Evolutionary conservation across 2,888 invertebrate genomes (phyloP).

Genomic region (Agonopterix alstromeriana): DNA sequence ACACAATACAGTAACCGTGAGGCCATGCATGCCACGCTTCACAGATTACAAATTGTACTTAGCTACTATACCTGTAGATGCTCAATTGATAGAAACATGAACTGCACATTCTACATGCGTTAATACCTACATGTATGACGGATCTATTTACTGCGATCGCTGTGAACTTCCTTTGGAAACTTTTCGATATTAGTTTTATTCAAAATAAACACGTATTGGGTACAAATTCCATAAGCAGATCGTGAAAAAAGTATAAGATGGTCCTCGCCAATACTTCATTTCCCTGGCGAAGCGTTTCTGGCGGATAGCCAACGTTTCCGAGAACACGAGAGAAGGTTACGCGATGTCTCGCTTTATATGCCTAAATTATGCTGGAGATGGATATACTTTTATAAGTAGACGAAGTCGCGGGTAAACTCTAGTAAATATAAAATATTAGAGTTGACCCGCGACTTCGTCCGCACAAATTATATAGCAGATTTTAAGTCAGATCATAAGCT

Average conservation of each 20-base stretch:
- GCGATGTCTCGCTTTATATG: conserved; percentile 72
- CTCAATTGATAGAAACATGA: background rate
- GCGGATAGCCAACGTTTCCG: conserved; percentile 64
- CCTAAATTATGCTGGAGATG: conserved; percentile 67
- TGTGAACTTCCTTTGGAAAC: background rate
- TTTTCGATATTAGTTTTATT: conserved; percentile 22
- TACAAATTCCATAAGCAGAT: conserved; percentile 64
- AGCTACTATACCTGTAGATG: background rate
- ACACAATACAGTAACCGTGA: conserved; percentile 38
- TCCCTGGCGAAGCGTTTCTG: conserved; percentile 58
- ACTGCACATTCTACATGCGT: background rate
- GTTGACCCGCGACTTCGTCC: too few relatives aligned
- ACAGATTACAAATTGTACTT: conserved; percentile 33
- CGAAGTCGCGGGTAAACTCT: too few relatives aligned
- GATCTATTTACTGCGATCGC: too few relatives aligned
- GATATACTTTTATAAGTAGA: conserved; percentile 28
- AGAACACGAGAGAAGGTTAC: conserved; percentile 72
- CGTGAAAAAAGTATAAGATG: conserved; percentile 54
- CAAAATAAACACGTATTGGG: conserved; percentile 50
- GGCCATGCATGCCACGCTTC: conserved; percentile 35
- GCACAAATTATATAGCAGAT: too few relatives aligned
- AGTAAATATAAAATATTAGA: too few relatives aligned
- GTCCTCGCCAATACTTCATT: conserved; percentile 65
- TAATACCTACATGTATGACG: too few relatives aligned
- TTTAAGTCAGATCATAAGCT: too few relatives aligned